Base-by-base conservation (phyloP, 2,888 invertebrate genomes). In the Acleris literana region DNA sequence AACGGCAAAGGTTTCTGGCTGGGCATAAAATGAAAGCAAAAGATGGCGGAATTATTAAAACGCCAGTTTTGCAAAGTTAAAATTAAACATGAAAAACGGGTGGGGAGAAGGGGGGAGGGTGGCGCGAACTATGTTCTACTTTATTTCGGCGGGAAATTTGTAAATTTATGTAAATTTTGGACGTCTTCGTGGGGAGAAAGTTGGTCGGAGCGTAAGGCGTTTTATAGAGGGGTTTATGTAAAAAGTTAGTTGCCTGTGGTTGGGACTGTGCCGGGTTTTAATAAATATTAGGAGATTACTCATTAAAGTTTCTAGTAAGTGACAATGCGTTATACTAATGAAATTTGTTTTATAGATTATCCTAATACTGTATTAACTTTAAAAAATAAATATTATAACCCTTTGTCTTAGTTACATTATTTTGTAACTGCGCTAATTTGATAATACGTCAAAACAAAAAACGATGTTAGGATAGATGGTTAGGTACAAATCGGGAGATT, bases 21-120 rank as follows among this genome's bases (percentile, higher is more conserved):
- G 75, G 74, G 83, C 85, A 84, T 85, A 87, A 89, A 88, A 88
- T 81, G 78, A 81, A 81, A 84, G 80, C 82, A 84, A 89, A 90
- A 90, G 90, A 91, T 87, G 84, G 77, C 80, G 76, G 84, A 84
- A 85, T 90, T 92, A 92, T 92, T 92, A 92, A 92, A 92, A 91
- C 87, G 83, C 88, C 85, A 84, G 88, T 88, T 87, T 88, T 86
- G 88, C 88, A 84, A 92, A 92, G 92, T 92, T 92, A 89, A 92
- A 92, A 92, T 92, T 91, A 92, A 92, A 92, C 92, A 91, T 91
- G 92, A 92, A 92, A 92, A 92, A 92, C 90, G 88, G 82, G 78
- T 73, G 76, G 72, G 74, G 76, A 43, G 16, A 9, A 62, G 64
- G 77, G 78, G 77, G 74, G 68, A 68, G 76, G 74, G 58, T 0